Base-by-base conservation (phyloP, 2,113 vertebrate species). In the Felis catus region DNA sequence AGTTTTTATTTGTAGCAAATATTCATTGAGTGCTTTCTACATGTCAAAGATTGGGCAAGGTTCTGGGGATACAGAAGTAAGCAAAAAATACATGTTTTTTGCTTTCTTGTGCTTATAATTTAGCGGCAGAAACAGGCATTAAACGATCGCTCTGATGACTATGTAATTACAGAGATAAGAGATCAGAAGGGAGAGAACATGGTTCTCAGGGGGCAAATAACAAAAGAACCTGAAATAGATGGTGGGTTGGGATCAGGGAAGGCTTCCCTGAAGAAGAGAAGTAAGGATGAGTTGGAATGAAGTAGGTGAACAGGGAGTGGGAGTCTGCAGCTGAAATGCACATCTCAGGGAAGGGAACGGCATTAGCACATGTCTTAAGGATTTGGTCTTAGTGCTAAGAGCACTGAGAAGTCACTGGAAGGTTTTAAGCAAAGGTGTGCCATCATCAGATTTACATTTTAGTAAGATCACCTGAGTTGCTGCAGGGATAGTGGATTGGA, bases 1-100 rank as follows among this genome's bases (percentile, higher is more conserved):
- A 58, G 55, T 63, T 91, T 89, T 97, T 91, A 63, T 94, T 88
- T 88, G 58, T 94, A 92, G 55, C 45, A 87, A 71, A 91, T 96
- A 78, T 71, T 81, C 65, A 81, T 51, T 82, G 65, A 85, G 33
- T 33, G 29, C 61, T 91, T 90, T n/a, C 73, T 86, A 33, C 45
- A 73, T 91, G 39, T 86, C 55, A 93, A 87, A 84, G 71, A 73
- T 36, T 73, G 55, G 55, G 15, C 61, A 86, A 78, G 10, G 7
- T 84, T 83, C n/a, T 91, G 19, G 36, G 25, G 41, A 55, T 78
- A 83, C 31, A 87, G 83, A 90, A 88, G 27, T 65, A 78, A 95
- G 53, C 25, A 71, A 95, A 96, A 85, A 87, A 65, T 89, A 86
- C 11, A 29, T 71, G 36, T 90, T 78, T 63, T 39, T 84, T 94